Conservation (phyloP, 2,113 vertebrate genomes). For the crab-eating macaque (Macaca fascicularis) region T2T-MFA8v1.1 NC_088390.1:79630001-79630500, state of each 20-base stretch:
- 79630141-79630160: accelerated
- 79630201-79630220: background rate
- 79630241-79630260: constrained; percentile 31
- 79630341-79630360: background rate
- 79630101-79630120: background rate
- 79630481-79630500: background rate
- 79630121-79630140: accelerated
- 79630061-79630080: background rate
- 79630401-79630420: background rate
- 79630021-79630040: background rate
- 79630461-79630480: background rate
- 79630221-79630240: background rate
- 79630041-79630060: background rate
- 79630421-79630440: constrained; percentile 55
- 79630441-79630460: background rate
- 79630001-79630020: background rate
- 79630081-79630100: background rate
- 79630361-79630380: accelerated
- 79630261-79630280: background rate
- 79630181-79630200: background rate
- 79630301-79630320: background rate
- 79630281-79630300: constrained; percentile 25
- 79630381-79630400: background rate
- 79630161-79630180: background rate
- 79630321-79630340: background rate